Base-by-base conservation (phyloP, 2,797 vertebrate species). In the Pachyuromys duprasi region DNA sequence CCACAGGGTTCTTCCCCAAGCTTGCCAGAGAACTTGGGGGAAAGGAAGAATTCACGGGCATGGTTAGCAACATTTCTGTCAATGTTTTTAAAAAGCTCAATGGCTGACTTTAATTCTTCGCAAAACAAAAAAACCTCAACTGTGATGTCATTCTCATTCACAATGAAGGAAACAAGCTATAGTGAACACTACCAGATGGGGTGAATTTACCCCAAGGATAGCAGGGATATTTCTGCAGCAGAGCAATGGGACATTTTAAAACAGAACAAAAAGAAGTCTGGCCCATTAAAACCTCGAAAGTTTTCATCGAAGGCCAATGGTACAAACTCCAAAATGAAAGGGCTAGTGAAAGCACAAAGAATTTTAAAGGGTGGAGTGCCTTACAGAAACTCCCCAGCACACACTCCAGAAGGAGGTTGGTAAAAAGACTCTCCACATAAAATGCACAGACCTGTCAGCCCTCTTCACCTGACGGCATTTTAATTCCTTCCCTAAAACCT, bases 131-230 rank as follows among this genome's bases (percentile, higher is more conserved):
- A 69, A 57, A 28, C 26, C 70, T 88, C 60, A 80, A 28, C 53
- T 80, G 69, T 97, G 81, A 92, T 92, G 86, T 96, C 93, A 96
- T 31, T 79, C 36, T 95, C 63, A 95, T 90, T 96, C 60, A 97
- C 96, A 96, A 96, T 93, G 94, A 97, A 33, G 82, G 97, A 97
- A 95, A 86, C 79, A 94, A 62, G 42, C 82, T 97, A 93, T 91
- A 70, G 79, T 69, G 92, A 96, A 89, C 94, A 84, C 89, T 75
- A 90, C 91, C 13, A 97, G 69, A 97, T 24, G 8, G 31, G 7
- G 14, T 49, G 91, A 96, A 96, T 94, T 83, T 39, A 97, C 36
- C 53, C 65, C 87, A 86, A 81, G 95, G 49, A 72, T 55, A 93
- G 45, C 89, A 57, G 91, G 90, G 33, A 95, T 79, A 65, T 88